These are phyloP conservation scores for Drosophila buzzatii DNA, from an alignment of 2,888 invertebrate genomes.

Conservation along the genomic window DNA sequence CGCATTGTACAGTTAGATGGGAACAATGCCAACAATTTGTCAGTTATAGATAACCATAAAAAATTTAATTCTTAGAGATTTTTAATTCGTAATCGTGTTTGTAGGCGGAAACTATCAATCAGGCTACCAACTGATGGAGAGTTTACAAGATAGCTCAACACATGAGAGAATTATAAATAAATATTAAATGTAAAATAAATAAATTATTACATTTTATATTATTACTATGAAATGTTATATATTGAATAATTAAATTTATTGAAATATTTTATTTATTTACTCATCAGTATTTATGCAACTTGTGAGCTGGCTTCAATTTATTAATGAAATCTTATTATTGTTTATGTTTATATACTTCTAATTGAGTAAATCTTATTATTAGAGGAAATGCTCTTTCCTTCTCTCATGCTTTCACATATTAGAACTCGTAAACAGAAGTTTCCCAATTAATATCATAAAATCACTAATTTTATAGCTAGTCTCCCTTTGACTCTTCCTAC, in stretches of 20 bases:
- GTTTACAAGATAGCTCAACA: too few relatives aligned
- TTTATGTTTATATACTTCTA: not conserved
- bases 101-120: slow-evolving; percentile 29
- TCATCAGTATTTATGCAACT: slow-evolving; percentile 6
- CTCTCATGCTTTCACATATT: slow-evolving; percentile 20
- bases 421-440: slow-evolving; percentile 46
- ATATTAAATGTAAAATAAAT: not conserved
- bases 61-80: not conserved
- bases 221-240: not conserved
- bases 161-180: not conserved
- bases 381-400: not conserved
- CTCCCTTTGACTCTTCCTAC: not conserved
- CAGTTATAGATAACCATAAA: slow-evolving; percentile 20
- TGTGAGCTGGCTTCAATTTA: not conserved
- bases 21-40: slow-evolving; percentile 35
- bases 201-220: too few relatives aligned
- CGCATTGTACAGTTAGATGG: slow-evolving; percentile 11
- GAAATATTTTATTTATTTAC: not conserved
- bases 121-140: slow-evolving; percentile 8
- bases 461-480: slow-evolving; percentile 36
- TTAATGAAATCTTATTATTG: not conserved
- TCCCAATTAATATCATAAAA: slow-evolving; percentile 50
- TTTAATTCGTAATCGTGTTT: not conserved
- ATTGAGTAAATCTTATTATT: not conserved
- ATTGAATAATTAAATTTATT: not conserved